Evolutionary conservation across 2,888 invertebrate species (phyloP).

Genomic region (Muscina levida): DNA sequence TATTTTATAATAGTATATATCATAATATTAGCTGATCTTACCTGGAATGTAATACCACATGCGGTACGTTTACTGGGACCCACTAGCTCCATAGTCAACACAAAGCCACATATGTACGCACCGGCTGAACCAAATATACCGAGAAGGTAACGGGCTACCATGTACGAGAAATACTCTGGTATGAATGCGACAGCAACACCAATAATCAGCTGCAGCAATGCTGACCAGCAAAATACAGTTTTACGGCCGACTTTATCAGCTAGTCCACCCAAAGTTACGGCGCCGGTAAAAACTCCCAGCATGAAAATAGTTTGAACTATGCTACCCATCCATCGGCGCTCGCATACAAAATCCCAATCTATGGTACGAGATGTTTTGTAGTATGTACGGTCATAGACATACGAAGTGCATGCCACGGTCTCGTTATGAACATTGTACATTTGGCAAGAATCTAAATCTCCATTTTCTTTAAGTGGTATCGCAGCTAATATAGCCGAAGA

Average conservation of each 20-base stretch:
- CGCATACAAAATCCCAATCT: constrained; percentile 92
- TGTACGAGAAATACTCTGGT: constrained; percentile 88
- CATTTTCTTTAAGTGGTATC: constrained; percentile 82
- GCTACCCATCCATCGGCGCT: constrained; percentile 89
- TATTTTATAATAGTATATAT: neutral
- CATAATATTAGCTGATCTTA: constrained; percentile 53
- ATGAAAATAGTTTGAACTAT: constrained; percentile 87
- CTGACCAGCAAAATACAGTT: constrained; percentile 89
- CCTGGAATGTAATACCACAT: constrained; percentile 86
- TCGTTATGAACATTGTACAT: constrained; percentile 80
- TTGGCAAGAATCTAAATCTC: constrained; percentile 84
- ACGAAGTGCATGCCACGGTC: constrained; percentile 81
- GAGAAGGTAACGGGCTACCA: constrained; percentile 85
- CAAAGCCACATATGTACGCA: constrained; percentile 81
- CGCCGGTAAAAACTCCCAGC: constrained; percentile 91
- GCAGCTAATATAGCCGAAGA: constrained; percentile 81
- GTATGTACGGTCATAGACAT: constrained; percentile 88
- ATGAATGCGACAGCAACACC: constrained; percentile 88
- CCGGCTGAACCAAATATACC: constrained; percentile 93
- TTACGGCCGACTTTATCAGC: constrained; percentile 91
- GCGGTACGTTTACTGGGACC: constrained; percentile 89
- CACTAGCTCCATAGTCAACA: constrained; percentile 89
- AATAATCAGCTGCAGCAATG: constrained; percentile 85
- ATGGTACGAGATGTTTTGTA: constrained; percentile 87
- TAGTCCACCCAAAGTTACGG: constrained; percentile 87